These are phyloP conservation scores for Trissolcus basalis DNA, from an alignment of 1,140 invertebrate genomes.

Conservation along the genomic window DNA sequence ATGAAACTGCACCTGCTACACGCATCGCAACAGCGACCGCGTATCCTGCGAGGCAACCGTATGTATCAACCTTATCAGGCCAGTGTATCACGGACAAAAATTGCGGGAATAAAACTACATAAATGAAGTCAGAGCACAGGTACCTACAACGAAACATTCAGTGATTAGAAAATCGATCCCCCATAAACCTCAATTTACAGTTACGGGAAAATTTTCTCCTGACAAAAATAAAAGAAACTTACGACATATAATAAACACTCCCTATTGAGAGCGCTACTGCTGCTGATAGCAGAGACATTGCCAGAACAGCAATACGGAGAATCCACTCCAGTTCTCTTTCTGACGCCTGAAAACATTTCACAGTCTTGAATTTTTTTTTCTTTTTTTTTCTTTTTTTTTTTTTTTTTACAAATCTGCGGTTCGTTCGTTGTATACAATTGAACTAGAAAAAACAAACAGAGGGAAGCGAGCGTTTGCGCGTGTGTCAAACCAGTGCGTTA, in stretches of 20 bases:
- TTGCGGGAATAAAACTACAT: slow-evolving; percentile 89
- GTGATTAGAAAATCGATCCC: not conserved
- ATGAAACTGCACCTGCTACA: slow-evolving; percentile 76
- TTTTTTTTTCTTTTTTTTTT: too few relatives aligned
- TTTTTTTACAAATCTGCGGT: too few relatives aligned
- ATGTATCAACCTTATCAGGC: slow-evolving; percentile 82
- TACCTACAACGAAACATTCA: slow-evolving; percentile 70
- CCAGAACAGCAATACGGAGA: slow-evolving; percentile 82
- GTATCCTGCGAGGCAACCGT: slow-evolving; percentile 84
- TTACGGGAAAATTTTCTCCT: too few relatives aligned
- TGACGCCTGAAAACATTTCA: slow-evolving; percentile 76
- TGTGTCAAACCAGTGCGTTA: slow-evolving; percentile 5
- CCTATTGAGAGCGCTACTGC: slow-evolving; percentile 84
- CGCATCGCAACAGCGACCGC: slow-evolving; percentile 81
- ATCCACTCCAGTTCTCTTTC: slow-evolving; percentile 86
- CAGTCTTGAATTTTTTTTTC: too few relatives aligned
- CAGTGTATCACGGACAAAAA: slow-evolving; percentile 87
- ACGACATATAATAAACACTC: slow-evolving; percentile 88
- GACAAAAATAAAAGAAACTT: slow-evolving; percentile 65
- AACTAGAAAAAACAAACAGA: not conserved
- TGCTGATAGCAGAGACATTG: slow-evolving; percentile 82
- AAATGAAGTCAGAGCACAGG: slow-evolving; percentile 86
- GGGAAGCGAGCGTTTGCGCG: slow-evolving; percentile 42
- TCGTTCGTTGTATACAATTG: slow-evolving; percentile 17
- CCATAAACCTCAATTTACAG: too few relatives aligned